A percentile compares a stretch with the other conserved stretches of the same genome.
These are phyloP conservation scores for Atractosteus spatula DNA, from an alignment of 2,113 vertebrate species.

Conservation along the genomic window DNA sequence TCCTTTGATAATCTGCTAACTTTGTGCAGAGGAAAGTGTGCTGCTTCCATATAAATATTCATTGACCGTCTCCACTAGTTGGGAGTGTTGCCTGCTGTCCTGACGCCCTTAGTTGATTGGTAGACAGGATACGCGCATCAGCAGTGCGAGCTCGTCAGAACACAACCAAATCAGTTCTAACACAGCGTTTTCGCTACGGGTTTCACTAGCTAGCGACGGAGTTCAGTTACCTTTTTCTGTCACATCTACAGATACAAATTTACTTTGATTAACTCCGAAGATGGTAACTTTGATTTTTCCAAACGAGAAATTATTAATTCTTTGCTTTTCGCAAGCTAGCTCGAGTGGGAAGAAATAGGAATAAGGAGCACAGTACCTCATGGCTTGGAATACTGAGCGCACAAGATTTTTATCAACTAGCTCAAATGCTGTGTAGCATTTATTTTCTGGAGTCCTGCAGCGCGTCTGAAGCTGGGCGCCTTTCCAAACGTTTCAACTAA, in stretches of 20 bases:
- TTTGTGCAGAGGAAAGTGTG: conserved; percentile 50
- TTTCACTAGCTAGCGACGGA: conserved; percentile 34
- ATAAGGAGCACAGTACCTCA: no score
- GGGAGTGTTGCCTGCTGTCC: conserved; percentile 44
- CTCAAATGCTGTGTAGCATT: no score
- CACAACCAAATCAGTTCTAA: conserved; percentile 33
- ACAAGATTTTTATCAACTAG: no score
- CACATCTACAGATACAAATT: not conserved
- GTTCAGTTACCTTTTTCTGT: conserved; percentile 25
- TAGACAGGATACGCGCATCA: conserved; percentile 54
- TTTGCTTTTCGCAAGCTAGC: no score
- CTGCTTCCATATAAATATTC: conserved; percentile 44
- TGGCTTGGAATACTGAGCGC: no score
- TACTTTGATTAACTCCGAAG: no score
- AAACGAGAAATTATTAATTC: no score
- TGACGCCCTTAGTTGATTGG: conserved; percentile 53
- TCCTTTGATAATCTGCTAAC: conserved; percentile 41
- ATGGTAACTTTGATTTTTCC: no score
- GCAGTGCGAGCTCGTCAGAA: conserved; percentile 60
- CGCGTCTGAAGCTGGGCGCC: no score
- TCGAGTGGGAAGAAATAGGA: no score
- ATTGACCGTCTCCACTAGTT: conserved; percentile 44
- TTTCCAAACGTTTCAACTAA: no score
- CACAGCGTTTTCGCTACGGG: conserved; percentile 38
- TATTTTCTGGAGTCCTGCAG: no score